Percentiles rank a stretch among this genome's conserved stretches.
These are phyloP conservation scores for Himalopsyche japonica DNA, from an alignment of 2,888 invertebrate species.

Conservation along the genomic window DNA sequence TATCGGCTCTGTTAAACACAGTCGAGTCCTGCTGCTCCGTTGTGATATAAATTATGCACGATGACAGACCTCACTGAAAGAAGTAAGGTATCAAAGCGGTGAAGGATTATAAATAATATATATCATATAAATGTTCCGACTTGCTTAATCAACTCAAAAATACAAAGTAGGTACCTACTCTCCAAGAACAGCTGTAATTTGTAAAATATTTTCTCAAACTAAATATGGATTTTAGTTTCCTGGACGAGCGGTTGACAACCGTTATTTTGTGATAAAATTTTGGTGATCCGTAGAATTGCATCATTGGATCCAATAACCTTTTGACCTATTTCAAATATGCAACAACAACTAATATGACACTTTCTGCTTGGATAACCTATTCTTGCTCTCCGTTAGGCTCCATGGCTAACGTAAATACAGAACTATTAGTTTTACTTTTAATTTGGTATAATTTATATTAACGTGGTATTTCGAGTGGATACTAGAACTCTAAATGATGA, in stretches of 20 bases:
- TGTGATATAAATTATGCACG: neutral
- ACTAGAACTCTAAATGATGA: neutral
- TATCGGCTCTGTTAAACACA: neutral
- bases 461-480: neutral
- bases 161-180: neutral
- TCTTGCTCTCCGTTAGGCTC: too few relatives aligned
- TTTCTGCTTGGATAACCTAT: too few relatives aligned
- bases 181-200: neutral
- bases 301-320: too few relatives aligned
- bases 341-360: too few relatives aligned
- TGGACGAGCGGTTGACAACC: too few relatives aligned
- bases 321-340: too few relatives aligned
- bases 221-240: neutral
- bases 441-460: neutral
- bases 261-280: too few relatives aligned
- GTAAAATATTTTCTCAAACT: neutral
- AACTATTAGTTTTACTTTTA: neutral
- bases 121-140: neutral
- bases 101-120: neutral
- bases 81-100: neutral
- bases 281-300: too few relatives aligned
- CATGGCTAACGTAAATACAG: too few relatives aligned
- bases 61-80: neutral
- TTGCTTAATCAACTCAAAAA: neutral
- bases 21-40: neutral